phyloP scores from a whole-genome alignment of 2,113 vertebrate species.

The Collichthys lucidus region DNA sequence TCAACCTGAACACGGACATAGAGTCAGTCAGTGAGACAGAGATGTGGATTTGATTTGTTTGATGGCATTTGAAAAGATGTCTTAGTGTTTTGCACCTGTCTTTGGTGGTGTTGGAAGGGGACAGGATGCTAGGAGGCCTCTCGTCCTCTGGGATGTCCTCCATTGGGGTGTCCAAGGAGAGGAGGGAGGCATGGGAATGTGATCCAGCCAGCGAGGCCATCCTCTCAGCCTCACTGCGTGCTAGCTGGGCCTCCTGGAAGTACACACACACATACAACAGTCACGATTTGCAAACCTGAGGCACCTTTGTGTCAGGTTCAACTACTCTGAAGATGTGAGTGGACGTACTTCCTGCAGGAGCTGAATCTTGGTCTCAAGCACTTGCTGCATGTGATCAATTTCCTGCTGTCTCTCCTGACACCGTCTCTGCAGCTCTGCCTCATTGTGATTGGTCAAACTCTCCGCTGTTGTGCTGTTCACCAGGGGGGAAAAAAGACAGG shows the following conservation, averaged over 20 bases:
- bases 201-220: constrained; percentile 87
- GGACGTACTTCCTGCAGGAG: constrained; percentile 90
- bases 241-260: constrained; percentile 90
- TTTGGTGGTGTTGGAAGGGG: constrained; percentile 76
- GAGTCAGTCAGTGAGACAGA: background rate
- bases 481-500: background rate
- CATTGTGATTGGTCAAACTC: constrained; percentile 89
- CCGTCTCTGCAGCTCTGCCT: constrained; percentile 86
- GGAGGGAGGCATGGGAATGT: constrained; percentile 83
- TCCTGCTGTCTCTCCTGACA: constrained; percentile 91
- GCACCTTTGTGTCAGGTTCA: background rate
- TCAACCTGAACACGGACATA: constrained; percentile 81
- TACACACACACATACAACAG: constrained; percentile 21
- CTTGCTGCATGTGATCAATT: constrained; percentile 89
- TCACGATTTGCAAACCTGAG: background rate
- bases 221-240: constrained; percentile 85
- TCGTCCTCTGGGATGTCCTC: constrained; percentile 82
- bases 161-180: constrained; percentile 85
- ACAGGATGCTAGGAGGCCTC: constrained; percentile 43
- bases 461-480: constrained; percentile 87
- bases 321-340: background rate
- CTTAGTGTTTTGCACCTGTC: constrained; percentile 82
- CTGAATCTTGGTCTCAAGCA: constrained; percentile 92
- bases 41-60: background rate
- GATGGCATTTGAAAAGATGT: background rate